phyloP scores from a whole-genome alignment of 2,888 invertebrate genomes.

The Hipparchia sbordonii region DNA sequence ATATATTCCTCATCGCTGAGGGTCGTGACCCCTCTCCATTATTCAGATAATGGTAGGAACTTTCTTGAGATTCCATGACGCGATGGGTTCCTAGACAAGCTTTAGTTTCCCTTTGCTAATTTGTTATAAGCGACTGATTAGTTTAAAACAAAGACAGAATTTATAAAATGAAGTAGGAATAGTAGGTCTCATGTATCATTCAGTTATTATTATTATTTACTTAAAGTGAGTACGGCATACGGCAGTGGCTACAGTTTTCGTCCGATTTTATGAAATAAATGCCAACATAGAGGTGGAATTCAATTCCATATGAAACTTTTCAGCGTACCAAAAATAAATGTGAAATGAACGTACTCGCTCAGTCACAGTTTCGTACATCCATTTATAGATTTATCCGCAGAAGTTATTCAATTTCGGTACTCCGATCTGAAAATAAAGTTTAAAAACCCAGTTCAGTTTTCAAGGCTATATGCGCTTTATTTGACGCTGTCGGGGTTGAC shows the following conservation, averaged over 20 bases:
- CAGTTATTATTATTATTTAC: neutral
- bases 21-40: too few relatives aligned
- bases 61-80: too few relatives aligned
- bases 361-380: constrained; percentile 29
- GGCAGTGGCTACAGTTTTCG: neutral
- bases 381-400: constrained; percentile 34
- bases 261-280: constrained; percentile 10
- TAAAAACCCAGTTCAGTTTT: constrained; percentile 28
- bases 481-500: constrained; percentile 7
- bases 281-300: constrained; percentile 1
- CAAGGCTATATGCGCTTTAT: constrained; percentile 30
- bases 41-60: too few relatives aligned
- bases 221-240: neutral
- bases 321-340: constrained; percentile 25
- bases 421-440: constrained; percentile 32
- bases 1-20: too few relatives aligned
- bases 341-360: constrained; percentile 27
- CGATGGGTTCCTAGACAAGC: too few relatives aligned
- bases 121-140: too few relatives aligned
- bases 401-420: constrained; percentile 38
- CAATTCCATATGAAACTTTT: constrained; percentile 28
- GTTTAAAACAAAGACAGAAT: too few relatives aligned
- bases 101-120: too few relatives aligned
- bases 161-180: too few relatives aligned
- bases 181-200: too few relatives aligned